Percentiles rank a stretch among this genome's conserved stretches.
Evolutionary conservation across 2,113 vertebrate species (phyloP).

Genomic region (Oreochromis spilurus): DNA sequence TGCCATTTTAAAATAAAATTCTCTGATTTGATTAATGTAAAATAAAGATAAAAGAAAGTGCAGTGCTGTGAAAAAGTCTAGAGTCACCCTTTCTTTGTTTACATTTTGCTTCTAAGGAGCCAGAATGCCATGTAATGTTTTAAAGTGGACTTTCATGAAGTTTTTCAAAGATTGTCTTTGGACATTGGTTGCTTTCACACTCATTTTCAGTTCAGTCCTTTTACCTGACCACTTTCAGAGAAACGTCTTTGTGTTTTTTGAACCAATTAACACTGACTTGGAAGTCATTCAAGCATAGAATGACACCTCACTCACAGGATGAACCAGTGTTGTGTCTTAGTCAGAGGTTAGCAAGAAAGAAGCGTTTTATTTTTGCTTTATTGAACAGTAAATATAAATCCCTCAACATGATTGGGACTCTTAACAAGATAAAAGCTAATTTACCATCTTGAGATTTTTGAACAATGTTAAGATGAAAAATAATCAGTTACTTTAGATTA

Average conservation of each 20-base stretch:
- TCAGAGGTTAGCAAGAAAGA: not conserved
- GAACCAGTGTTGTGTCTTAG: not conserved
- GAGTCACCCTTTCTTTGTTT: not conserved
- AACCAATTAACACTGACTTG: not conserved
- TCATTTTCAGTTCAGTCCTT: not conserved
- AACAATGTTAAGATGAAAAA: not conserved
- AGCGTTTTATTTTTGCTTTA: not conserved
- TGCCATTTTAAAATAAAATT: not conserved
- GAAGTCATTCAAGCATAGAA: not conserved
- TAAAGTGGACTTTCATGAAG: not conserved
- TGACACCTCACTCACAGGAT: not conserved
- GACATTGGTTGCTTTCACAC: fast-evolving
- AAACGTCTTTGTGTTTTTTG: not conserved
- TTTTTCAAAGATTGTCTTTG: not conserved
- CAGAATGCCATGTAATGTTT: not conserved
- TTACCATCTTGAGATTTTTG: not conserved
- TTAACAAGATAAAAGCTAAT: not conserved
- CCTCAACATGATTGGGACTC: not conserved
- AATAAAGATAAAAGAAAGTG: not conserved
- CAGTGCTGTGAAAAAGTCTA: not conserved
- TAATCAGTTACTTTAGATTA: not conserved
- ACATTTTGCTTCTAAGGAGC: not conserved
- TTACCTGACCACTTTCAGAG: not conserved
- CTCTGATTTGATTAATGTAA: not conserved
- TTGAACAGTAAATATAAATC: not conserved